Base-by-base conservation (phyloP, 2,888 invertebrate species). In the Aphidius colemani region DNA sequence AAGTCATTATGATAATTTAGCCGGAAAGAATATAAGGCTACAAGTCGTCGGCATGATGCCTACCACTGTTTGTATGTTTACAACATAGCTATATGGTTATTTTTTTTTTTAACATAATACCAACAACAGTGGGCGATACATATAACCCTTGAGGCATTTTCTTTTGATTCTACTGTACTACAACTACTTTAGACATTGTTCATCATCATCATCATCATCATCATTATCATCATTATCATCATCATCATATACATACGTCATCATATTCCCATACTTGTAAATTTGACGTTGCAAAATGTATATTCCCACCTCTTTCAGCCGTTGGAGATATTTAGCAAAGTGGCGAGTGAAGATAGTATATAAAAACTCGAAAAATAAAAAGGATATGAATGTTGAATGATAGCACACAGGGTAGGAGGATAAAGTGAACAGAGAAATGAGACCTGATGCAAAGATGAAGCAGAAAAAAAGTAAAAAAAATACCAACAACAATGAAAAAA, bases 1-100 rank as follows among this genome's bases (percentile, higher is more conserved):
- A 74, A 79, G 76, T 76, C 76, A 80, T 80, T 80, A 80, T 79
- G 79, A 78, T 80, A 79, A 80, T 80, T 80, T 76, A 73, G 76
- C 72, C 74, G 78, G 78, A 78, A 79, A 77, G 75, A 76, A 30
- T 30, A 30, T 30, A 30, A 75, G 76, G 74, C 76, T 78, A 75
- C 77, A 76, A 75, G 70, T 30, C 30, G 30, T 30, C 75, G 67
- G 67, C 68, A 69, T 68, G 64, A 67, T 67, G 66, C 64, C 61
- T 57, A 53, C 61, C 44, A 59, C 59, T 5, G 30, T 30, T 30
- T 30, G 30, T 30, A 30, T 30, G 30, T 55, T 49, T 30, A 13
- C 51, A 64, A 61, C 60, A 59, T 58, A 40, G 64, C 44, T 45
- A 61, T 53, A 51, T 61, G 53, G 55, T 55, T 61, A 39, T 6